Conservation (phyloP, 1,140 invertebrate genomes). For the Aradophagus sp. region DNA sequence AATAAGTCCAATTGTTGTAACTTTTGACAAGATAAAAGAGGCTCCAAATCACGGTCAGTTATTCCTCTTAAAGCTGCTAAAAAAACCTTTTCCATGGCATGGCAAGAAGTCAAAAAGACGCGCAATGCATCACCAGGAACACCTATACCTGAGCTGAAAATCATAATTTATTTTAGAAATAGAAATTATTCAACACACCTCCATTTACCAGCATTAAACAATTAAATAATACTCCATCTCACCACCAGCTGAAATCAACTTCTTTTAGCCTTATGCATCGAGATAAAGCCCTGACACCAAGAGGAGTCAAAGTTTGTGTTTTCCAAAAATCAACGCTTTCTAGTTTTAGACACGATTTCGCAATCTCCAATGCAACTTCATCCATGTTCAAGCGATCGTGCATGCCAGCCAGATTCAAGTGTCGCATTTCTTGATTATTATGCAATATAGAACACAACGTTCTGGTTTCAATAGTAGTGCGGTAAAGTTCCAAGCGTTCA, state of each 20-base stretch:
- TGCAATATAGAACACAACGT: slow-evolving; percentile 80
- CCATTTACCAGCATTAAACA: too few relatives aligned
- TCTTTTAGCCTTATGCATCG: slow-evolving; percentile 84
- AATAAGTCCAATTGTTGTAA: slow-evolving; percentile 88
- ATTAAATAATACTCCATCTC: too few relatives aligned
- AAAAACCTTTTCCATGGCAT: slow-evolving; percentile 83
- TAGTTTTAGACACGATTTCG: slow-evolving; percentile 79
- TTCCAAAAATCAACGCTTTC: slow-evolving; percentile 91
- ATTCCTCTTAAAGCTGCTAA: slow-evolving; percentile 85
- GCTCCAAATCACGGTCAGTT: slow-evolving; percentile 83
- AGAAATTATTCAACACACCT: too few relatives aligned
- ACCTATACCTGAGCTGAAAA: slow-evolving; percentile 72
- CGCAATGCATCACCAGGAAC: slow-evolving; percentile 74
- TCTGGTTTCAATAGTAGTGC: slow-evolving; percentile 80
- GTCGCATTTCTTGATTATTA: slow-evolving; percentile 80
- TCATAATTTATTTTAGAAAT: slow-evolving; percentile 21
- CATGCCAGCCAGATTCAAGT: slow-evolving; percentile 81
- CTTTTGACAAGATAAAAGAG: slow-evolving; percentile 79
- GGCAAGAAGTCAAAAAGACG: slow-evolving; percentile 76
- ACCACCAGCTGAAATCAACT: slow-evolving; percentile 94
- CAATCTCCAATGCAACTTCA: slow-evolving; percentile 80
- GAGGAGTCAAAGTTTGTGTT: slow-evolving; percentile 81
- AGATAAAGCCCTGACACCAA: slow-evolving; percentile 81
- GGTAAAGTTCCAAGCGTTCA: slow-evolving; percentile 85
- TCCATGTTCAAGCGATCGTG: slow-evolving; percentile 80